Evolutionary conservation across 2,888 invertebrate genomes (phyloP).

Genomic region (Leucoma salicis): DNA sequence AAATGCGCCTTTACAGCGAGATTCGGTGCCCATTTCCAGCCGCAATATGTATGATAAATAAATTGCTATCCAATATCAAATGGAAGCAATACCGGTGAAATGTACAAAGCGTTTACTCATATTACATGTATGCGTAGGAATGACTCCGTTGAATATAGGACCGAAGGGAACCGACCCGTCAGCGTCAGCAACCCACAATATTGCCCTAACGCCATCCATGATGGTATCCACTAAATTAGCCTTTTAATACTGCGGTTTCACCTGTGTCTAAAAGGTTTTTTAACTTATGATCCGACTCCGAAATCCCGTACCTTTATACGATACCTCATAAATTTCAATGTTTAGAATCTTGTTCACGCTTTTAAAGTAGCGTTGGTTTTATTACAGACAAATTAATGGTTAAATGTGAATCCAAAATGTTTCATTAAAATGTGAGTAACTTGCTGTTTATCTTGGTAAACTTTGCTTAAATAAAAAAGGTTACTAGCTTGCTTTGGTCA

Average conservation of each 20-base stretch:
- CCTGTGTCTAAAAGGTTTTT: conserved; percentile 30
- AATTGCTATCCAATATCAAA: conserved; percentile 82
- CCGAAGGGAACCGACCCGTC: conserved; percentile 17
- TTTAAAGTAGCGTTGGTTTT: conserved; percentile 9
- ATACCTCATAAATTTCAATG: conserved; percentile 9
- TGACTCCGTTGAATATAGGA: conserved; percentile 32
- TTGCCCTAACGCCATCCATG: conserved; percentile 9
- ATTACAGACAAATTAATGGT: conserved; percentile 12
- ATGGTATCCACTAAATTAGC: conserved; percentile 25
- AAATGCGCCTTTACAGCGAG: conserved; percentile 64
- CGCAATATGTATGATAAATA: conserved; percentile 82
- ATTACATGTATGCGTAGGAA: conserved; percentile 59
- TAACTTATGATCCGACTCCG: conserved; percentile 20
- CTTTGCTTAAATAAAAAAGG: background rate
- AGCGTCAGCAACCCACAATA: conserved; percentile 16
- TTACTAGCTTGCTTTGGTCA: too few relatives aligned
- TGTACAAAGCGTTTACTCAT: conserved; percentile 75
- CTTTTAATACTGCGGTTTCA: conserved; percentile 29
- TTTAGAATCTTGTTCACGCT: conserved; percentile 8
- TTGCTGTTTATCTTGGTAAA: conserved; percentile 8
- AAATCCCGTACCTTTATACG: conserved; percentile 2
- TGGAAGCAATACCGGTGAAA: conserved; percentile 75
- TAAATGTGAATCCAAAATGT: background rate
- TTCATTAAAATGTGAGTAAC: conserved; percentile 6
- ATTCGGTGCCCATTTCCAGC: conserved; percentile 62